Conservation (phyloP, 2,888 invertebrate species). For the Drosophila trichaetosa region DNA sequence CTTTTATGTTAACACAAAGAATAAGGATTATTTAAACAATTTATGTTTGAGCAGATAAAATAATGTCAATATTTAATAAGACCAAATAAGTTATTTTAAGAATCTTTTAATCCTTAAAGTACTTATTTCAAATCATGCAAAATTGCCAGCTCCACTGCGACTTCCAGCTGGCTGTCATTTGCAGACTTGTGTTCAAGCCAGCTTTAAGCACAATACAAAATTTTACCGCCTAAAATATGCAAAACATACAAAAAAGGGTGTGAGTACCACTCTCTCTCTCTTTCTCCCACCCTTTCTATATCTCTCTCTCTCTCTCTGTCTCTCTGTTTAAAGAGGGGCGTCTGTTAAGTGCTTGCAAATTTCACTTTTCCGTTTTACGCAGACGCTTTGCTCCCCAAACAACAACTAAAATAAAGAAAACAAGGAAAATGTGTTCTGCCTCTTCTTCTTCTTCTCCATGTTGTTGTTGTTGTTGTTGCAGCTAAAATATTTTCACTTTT, state of each 20-base stretch:
- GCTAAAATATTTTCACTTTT: conserved; percentile 70
- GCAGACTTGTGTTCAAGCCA: conserved; percentile 1
- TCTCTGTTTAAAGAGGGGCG: not conserved
- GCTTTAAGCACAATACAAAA: conserved; percentile 7
- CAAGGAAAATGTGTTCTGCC: conserved; percentile 19
- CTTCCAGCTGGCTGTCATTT: not conserved
- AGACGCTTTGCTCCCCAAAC: conserved; percentile 20
- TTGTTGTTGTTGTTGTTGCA: conserved; percentile 21
- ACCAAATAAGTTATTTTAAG: not conserved
- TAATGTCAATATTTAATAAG: not conserved
- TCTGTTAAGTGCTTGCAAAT: conserved; percentile 74
- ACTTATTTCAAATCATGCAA: not conserved
- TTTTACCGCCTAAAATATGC: not conserved
- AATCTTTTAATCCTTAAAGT: not conserved
- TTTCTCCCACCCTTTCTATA: not conserved
- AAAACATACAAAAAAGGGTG: not conserved
- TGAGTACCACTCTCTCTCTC: not conserved
- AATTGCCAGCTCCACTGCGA: not conserved
- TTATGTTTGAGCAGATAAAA: not conserved
- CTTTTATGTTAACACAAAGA: accelerated
- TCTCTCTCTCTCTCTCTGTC: not conserved
- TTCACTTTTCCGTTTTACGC: conserved; percentile 67
- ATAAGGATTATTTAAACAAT: not conserved
- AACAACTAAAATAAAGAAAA: not conserved
- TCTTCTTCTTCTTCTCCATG: not conserved